Percentiles rank a stretch among this genome's conserved stretches.
Conservation (phyloP, 1,140 invertebrate genomes). For the Contarinia nasturtii region DNA sequence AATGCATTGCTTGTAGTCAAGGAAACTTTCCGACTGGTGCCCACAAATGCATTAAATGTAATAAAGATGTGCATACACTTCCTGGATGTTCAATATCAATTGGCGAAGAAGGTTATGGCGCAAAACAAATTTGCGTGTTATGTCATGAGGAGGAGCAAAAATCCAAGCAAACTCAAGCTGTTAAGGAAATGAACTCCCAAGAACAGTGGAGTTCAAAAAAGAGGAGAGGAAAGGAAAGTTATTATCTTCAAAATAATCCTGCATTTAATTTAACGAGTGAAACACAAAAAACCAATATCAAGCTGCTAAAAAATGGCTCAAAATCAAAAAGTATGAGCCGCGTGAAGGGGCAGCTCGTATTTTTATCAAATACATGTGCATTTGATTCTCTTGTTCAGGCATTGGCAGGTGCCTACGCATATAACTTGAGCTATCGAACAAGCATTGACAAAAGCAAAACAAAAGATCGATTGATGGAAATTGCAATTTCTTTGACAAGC, state of each 20-base stretch:
- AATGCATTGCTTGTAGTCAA: not conserved
- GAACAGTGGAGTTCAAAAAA: not conserved
- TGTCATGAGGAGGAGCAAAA: not conserved
- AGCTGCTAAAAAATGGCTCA: not conserved
- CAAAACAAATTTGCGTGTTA: not conserved
- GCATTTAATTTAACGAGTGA: no score
- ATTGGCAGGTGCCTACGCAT: not conserved
- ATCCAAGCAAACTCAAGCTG: not conserved
- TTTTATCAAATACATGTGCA: not conserved
- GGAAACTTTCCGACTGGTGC: not conserved
- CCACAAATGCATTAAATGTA: not conserved
- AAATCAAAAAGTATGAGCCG: not conserved
- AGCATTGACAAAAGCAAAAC: not conserved
- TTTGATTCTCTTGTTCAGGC: not conserved
- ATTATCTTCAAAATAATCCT: not conserved
- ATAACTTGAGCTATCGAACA: not conserved
- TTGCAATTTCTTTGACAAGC: not conserved
- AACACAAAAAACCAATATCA: not conserved
- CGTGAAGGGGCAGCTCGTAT: not conserved
- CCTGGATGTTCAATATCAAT: not conserved
- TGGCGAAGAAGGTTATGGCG: not conserved
- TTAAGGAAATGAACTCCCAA: not conserved
- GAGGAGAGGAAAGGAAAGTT: not conserved
- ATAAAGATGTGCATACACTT: not conserved
- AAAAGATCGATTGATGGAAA: not conserved